Percentiles rank a stretch among this genome's conserved stretches.
These are phyloP conservation scores for Montipora sp. DNA, from an alignment of 64 coral and sea anemone genomes.

Conservation along the genomic window DNA sequence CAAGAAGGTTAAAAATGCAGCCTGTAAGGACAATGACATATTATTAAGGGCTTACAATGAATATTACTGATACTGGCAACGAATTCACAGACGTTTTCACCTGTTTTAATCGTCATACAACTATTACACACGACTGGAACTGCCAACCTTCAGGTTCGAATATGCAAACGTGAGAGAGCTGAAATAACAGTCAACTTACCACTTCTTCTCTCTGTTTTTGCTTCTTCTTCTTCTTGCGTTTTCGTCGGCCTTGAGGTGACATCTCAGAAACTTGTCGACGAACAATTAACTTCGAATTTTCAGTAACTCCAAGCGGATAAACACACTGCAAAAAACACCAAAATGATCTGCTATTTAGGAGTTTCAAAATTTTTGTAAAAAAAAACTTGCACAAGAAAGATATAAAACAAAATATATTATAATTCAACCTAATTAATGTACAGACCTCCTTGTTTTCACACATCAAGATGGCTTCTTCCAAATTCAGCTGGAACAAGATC, in stretches of 20 bases:
- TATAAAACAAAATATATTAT: no score
- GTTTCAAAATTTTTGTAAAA: not conserved
- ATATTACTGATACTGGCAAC: no score
- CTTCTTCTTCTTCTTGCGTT: constrained; percentile 33
- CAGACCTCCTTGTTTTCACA: constrained; percentile 66
- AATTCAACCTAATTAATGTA: no score
- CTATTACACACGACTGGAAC: not conserved
- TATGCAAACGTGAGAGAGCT: not conserved
- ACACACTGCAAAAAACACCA: constrained; percentile 53
- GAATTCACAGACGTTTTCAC: not conserved
- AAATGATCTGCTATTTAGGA: no score
- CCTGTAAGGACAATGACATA: no score
- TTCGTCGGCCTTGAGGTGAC: constrained; percentile 7
- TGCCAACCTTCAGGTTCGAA: not conserved
- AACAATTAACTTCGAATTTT: constrained; percentile 31
- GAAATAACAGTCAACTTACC: not conserved
- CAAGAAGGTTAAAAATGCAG: no score
- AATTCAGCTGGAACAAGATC: constrained; percentile 49
- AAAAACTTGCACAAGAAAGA: no score
- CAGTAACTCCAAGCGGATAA: constrained; percentile 18
- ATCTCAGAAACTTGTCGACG: constrained; percentile 49
- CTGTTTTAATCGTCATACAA: no score
- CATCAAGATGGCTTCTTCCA: constrained; percentile 65
- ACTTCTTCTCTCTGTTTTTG: not conserved
- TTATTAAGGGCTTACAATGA: no score